Evolutionary conservation across 1,140 invertebrate species (phyloP).

Genomic region (Mesaphorura yosii): DNA sequence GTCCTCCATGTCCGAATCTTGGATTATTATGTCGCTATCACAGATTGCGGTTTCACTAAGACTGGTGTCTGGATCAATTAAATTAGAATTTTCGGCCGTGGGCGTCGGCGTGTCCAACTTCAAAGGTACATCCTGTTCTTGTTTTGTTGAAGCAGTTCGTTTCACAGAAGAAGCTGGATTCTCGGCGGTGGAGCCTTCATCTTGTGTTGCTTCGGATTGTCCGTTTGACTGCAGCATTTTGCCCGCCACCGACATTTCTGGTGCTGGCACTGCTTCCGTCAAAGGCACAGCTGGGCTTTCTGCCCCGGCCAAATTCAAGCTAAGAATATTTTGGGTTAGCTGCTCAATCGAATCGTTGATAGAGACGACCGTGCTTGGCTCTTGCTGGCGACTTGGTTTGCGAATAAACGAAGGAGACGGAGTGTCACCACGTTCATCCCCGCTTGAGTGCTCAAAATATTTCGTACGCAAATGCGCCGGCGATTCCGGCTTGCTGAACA

Average conservation of each 20-base stretch:
- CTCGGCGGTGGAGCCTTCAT: background rate
- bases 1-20: constrained; percentile 3
- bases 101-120: background rate
- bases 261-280: background rate
- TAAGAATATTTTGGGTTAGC: background rate
- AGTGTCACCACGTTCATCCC: constrained; percentile 1
- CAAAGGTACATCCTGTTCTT: background rate
- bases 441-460: background rate
- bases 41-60: constrained; percentile 3
- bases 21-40: constrained; percentile 9
- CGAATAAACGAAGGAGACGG: constrained; percentile 1
- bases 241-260: background rate
- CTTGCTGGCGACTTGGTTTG: background rate
- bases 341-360: background rate
- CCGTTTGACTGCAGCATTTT: background rate
- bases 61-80: background rate
- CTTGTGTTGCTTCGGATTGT: background rate
- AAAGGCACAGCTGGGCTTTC: background rate
- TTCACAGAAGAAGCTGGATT: background rate
- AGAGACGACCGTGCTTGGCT: background rate
- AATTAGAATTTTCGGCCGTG: background rate
- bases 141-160: background rate
- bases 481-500: too few relatives aligned
- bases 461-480: background rate
- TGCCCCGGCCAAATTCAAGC: background rate